phyloP scores from a whole-genome alignment of 1,140 invertebrate genomes.

The Bombus sylvicola region DNA sequence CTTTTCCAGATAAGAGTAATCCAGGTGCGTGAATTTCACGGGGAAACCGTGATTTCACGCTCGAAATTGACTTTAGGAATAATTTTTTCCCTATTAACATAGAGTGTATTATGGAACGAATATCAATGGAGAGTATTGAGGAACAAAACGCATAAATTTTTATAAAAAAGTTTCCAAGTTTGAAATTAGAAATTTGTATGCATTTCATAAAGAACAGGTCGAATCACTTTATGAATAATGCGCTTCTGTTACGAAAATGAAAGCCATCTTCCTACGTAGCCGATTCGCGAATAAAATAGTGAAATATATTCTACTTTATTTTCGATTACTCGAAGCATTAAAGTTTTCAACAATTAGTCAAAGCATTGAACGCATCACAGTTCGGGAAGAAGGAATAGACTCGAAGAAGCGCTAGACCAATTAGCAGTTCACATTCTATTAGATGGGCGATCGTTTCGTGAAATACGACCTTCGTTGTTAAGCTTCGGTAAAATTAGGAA shows the following conservation, averaged over 20 bases:
- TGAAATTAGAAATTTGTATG: no score
- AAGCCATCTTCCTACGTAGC: not conserved
- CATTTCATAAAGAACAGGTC: not conserved
- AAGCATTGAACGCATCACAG: not conserved
- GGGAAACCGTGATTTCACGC: not conserved
- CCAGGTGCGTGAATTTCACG: not conserved
- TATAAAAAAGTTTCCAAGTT: not conserved
- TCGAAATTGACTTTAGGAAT: not conserved
- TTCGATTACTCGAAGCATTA: not conserved
- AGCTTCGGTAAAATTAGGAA: conserved; percentile 34
- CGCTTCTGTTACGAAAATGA: not conserved
- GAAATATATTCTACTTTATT: not conserved
- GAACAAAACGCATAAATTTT: no score
- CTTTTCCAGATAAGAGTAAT: conserved; percentile 28
- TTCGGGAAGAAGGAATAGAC: no score
- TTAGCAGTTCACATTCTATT: not conserved
- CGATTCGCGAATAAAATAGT: not conserved
- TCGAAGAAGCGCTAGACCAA: no score
- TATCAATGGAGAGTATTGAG: no score
- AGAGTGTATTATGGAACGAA: no score
- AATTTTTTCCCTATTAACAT: no score
- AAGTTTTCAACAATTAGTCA: not conserved
- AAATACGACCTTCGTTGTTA: conserved; percentile 1
- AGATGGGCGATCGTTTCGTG: not conserved
- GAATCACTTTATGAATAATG: not conserved